Conservation (phyloP, 2,888 invertebrate genomes). For the Leptopterna dolabrata region DNA sequence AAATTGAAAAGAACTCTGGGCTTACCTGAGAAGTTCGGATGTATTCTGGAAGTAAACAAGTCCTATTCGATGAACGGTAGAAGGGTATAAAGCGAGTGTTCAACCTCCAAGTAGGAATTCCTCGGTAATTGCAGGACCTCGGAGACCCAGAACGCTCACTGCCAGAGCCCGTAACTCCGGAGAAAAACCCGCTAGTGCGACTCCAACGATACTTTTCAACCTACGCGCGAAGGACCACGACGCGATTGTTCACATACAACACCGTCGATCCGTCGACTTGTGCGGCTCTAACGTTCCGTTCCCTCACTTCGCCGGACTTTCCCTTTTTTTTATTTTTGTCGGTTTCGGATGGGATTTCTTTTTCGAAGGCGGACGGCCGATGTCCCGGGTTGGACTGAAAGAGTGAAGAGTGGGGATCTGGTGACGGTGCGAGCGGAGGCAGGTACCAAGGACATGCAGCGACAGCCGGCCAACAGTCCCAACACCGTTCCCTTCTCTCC, state of each 20-base stretch:
- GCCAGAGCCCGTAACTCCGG: neutral
- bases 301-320: neutral
- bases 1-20: neutral
- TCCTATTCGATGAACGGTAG: neutral
- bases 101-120: slow-evolving; percentile 26
- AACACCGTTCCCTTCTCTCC: neutral
- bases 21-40: slow-evolving; percentile 4
- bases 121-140: slow-evolving; percentile 12
- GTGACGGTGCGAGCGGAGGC: neutral
- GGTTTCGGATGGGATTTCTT: neutral
- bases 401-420: neutral
- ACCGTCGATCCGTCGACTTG: neutral
- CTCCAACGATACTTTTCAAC: neutral
- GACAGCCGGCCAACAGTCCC: neutral
- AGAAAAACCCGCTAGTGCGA: neutral
- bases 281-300: neutral
- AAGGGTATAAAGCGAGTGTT: neutral
- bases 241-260: neutral
- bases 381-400: neutral
- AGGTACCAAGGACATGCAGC: neutral
- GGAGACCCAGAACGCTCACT: neutral
- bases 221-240: neutral
- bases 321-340: neutral
- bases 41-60: slow-evolving; percentile 22
- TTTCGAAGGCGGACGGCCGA: neutral